A percentile compares a stretch with the other conserved stretches of the same genome.
These are phyloP conservation scores for Clunio marinus DNA, from an alignment of 2,888 invertebrate species.

Conservation along the genomic window DNA sequence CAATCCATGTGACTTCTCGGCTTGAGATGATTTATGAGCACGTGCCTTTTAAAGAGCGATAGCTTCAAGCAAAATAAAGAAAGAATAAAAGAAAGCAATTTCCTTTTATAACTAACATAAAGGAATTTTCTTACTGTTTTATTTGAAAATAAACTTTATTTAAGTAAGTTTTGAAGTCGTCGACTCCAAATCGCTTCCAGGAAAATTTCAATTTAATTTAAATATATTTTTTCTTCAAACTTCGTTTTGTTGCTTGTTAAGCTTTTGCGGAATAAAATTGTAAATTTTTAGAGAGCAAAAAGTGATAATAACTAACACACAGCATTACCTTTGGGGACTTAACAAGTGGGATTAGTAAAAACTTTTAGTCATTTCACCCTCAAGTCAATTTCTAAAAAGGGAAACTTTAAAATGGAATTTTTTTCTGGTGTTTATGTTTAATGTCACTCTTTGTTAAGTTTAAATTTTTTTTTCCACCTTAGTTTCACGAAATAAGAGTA, in stretches of 20 bases:
- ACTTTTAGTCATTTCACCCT: not conserved
- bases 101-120: too few relatives aligned
- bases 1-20: not conserved
- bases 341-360: constrained; percentile 31
- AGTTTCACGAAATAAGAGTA: too few relatives aligned
- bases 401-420: not conserved
- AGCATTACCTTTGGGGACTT: constrained; percentile 34
- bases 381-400: not conserved
- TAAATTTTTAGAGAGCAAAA: not conserved
- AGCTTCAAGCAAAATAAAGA: constrained; percentile 23
- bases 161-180: not conserved
- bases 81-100: too few relatives aligned
- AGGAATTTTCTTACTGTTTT: not conserved
- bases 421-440: not conserved
- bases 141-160: not conserved
- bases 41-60: constrained; percentile 34
- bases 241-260: constrained; percentile 1
- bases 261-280: constrained; percentile 4
- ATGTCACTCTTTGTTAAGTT: too few relatives aligned
- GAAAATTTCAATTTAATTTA: constrained; percentile 25
- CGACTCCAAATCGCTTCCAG: constrained; percentile 14
- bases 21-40: constrained; percentile 36
- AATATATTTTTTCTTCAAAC: constrained; percentile 16
- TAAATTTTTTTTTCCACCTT: too few relatives aligned
- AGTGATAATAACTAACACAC: constrained; percentile 32